A percentile compares a stretch with the other conserved stretches of the same genome.
phyloP scores from a whole-genome alignment of 2,797 vertebrate genomes.

The Halcyon leucocephala region DNA sequence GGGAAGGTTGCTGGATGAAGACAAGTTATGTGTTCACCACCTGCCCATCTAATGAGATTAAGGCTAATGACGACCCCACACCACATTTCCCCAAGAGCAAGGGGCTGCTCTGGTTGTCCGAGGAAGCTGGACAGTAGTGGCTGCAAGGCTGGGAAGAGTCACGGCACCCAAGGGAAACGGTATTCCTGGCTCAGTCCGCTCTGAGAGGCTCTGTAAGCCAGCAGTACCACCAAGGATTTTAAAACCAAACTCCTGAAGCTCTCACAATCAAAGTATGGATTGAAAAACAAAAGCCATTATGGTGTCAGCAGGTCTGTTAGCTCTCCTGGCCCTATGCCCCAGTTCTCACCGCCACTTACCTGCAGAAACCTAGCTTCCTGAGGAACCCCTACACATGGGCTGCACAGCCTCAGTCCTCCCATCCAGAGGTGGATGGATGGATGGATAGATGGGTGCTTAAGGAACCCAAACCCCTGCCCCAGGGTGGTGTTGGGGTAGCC shows the following conservation, averaged over 20 bases:
- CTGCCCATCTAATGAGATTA: not conserved
- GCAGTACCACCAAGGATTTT: not conserved
- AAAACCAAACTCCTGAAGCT: not conserved
- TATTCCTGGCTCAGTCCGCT: fast-evolving
- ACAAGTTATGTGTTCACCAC: fast-evolving
- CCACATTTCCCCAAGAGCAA: not conserved
- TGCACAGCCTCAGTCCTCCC: not conserved
- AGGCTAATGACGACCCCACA: not conserved
- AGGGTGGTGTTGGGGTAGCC: not conserved
- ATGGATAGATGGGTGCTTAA: not conserved
- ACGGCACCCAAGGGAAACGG: not conserved
- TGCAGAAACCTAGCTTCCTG: not conserved
- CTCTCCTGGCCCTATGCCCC: not conserved
- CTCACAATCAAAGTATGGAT: not conserved
- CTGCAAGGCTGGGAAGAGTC: not conserved
- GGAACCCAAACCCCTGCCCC: not conserved
- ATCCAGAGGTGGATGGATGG: not conserved
- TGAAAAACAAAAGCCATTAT: not conserved
- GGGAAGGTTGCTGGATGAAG: not conserved
- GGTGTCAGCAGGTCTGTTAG: not conserved
- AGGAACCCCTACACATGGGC: fast-evolving
- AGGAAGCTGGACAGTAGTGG: fast-evolving
- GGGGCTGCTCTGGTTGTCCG: not conserved
- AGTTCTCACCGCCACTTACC: not conserved
- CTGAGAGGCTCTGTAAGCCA: not conserved